These are phyloP conservation scores for Melinopterus prodromus DNA, from an alignment of 2,888 invertebrate species.

Conservation along the genomic window DNA sequence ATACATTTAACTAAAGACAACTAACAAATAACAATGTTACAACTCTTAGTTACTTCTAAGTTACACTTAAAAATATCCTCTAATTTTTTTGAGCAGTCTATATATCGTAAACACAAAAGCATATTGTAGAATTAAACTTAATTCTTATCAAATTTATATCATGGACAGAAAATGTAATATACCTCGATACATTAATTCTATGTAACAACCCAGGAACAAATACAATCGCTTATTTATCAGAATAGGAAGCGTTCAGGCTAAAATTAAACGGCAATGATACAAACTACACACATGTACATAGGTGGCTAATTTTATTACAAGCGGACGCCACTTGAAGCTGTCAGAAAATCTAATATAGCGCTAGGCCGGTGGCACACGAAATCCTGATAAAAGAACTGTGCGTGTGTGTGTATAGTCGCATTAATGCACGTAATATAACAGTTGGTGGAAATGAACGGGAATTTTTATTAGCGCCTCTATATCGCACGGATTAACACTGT, in stretches of 20 bases:
- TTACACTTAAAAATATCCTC: too few relatives aligned
- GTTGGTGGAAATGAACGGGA: background rate
- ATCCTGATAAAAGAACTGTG: background rate
- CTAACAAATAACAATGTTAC: too few relatives aligned
- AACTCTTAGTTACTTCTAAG: too few relatives aligned
- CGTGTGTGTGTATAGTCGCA: background rate
- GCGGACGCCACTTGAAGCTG: background rate
- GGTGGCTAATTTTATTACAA: background rate
- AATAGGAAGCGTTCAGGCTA: background rate
- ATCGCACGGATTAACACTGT: background rate
- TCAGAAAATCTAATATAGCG: background rate
- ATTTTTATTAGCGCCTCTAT: background rate
- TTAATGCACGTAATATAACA: background rate
- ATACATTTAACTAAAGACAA: too few relatives aligned
- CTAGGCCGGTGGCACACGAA: background rate
- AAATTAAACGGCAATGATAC: background rate
- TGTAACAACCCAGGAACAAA: background rate
- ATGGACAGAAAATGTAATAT: too few relatives aligned
- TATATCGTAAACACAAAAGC: too few relatives aligned
- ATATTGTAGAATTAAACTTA: too few relatives aligned
- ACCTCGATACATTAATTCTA: too few relatives aligned
- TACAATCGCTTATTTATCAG: background rate
- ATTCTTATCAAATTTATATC: too few relatives aligned
- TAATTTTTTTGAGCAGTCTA: too few relatives aligned
- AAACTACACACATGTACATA: background rate